These are phyloP conservation scores for Pseudopleuronectes americanus DNA, from an alignment of 2,797 vertebrate species.

Conservation along the genomic window DNA sequence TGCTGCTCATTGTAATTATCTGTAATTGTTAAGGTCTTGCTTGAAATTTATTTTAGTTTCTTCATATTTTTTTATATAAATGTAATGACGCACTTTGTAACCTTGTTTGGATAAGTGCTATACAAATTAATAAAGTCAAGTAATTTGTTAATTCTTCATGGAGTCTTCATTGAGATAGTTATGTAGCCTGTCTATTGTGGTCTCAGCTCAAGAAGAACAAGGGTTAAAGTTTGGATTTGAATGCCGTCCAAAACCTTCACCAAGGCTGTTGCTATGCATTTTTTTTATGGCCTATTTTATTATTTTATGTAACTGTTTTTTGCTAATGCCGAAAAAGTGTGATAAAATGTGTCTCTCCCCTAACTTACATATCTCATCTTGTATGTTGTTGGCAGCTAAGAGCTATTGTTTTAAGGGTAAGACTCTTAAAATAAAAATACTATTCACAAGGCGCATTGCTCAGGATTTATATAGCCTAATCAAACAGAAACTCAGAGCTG, in stretches of 20 bases:
- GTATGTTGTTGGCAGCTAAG: slow-evolving; percentile 26
- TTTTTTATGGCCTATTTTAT: slow-evolving; percentile 8
- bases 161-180: background rate
- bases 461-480: too few relatives aligned
- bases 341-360: slow-evolving; percentile 15
- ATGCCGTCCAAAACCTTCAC: background rate
- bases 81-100: too few relatives aligned
- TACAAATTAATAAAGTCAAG: too few relatives aligned
- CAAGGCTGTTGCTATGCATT: background rate
- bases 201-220: too few relatives aligned
- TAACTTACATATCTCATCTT: background rate
- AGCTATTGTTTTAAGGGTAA: slow-evolving; percentile 13
- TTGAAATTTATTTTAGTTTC: too few relatives aligned
- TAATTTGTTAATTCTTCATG: background rate
- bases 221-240: background rate
- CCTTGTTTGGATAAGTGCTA: too few relatives aligned
- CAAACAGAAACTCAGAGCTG: too few relatives aligned
- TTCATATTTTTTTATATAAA: too few relatives aligned
- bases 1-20: too few relatives aligned
- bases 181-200: too few relatives aligned
- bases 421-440: slow-evolving; percentile 28
- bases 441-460: background rate
- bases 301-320: slow-evolving; percentile 25
- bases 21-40: too few relatives aligned
- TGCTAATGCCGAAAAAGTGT: slow-evolving; percentile 18